phyloP scores from a whole-genome alignment of 1,140 invertebrate genomes.

The Drosophila arawakana region DNA sequence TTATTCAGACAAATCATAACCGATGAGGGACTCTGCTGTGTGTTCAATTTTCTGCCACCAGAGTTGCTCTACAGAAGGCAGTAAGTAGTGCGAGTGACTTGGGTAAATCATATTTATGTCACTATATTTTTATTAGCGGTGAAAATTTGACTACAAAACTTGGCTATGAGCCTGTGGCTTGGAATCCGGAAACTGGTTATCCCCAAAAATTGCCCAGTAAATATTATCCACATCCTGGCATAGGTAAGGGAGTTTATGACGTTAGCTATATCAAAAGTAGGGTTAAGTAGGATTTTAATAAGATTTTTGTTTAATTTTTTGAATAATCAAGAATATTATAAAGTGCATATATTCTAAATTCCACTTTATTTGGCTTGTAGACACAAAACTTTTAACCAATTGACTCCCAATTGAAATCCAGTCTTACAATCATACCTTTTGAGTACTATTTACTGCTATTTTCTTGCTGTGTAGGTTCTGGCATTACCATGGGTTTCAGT shows the following conservation, averaged over 20 bases:
- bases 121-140: conserved; percentile 16
- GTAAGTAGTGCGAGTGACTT: conserved; percentile 33
- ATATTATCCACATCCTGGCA: conserved; percentile 87
- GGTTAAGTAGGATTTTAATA: too few species aligned
- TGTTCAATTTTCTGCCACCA: conserved; percentile 90
- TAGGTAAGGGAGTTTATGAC: conserved; percentile 45
- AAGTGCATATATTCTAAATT: too few species aligned
- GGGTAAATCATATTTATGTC: not conserved
- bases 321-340: too few species aligned
- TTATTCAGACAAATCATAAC: conserved; percentile 90
- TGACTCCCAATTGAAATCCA: too few species aligned
- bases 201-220: conserved; percentile 85
- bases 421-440: too few species aligned
- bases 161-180: conserved; percentile 85
- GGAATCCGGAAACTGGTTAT: conserved; percentile 90
- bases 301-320: too few species aligned
- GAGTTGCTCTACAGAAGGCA: conserved; percentile 87
- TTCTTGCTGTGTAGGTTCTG: conserved; percentile 85
- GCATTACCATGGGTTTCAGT: conserved; percentile 88
- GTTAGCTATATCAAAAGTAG: too few species aligned
- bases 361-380: too few species aligned
- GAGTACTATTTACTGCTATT: not conserved
- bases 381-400: too few species aligned
- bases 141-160: conserved; percentile 34
- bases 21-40: conserved; percentile 93